Base-by-base conservation (phyloP, 2,888 invertebrate genomes). In the Dasypogon diadema region DNA sequence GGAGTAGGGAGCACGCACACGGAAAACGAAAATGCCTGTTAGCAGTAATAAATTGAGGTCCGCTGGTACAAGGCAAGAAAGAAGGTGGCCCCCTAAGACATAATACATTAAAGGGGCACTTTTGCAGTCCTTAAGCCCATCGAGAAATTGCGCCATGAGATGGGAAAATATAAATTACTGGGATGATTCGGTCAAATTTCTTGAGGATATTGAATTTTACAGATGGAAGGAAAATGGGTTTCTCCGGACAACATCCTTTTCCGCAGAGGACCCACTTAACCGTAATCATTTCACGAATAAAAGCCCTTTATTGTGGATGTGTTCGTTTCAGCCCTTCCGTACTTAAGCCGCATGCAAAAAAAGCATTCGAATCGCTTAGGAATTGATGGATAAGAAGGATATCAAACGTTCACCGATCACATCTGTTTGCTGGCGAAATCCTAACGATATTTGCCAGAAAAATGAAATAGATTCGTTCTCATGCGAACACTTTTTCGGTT, bases 191-290 rank as follows among this genome's bases (percentile, higher is more conserved):
- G 60, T 16, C 60, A 37, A 34, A 34, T 60, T 60, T 60, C 4
- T 60, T 21, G 58, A 60, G 18, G 37, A 60, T 60, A 60, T 60
- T 60, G 60, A 60, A 60, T 60, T 60, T 60, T 37, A 37, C 18
- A 60, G 4, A 60, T 37, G 12, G 21, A 18, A 18, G 42, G 37
- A 34, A 60, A 60, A 60, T 60, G 37, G 58, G 37, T 18, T 37
- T 60, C 42, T 37, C 34, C 37, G 60, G 18, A 37, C 37, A 37
- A 37, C 37, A 60, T 60, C 42, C 34, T 18, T 60, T 60, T 34
- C 60, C 37, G 12, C 37, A n/a, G 10, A 34, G 34, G 26, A 34
- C 37, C 34, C 37, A 60, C 37, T 60, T 60, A 60, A 21, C 21
- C 42, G 60, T 37, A 60, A 60, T 60, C 34, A 60, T 37, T 60